Conservation (phyloP, 37 sponge, comb jelly and placozoan genomes). For the Mnemiopsis leidyi region DNA sequence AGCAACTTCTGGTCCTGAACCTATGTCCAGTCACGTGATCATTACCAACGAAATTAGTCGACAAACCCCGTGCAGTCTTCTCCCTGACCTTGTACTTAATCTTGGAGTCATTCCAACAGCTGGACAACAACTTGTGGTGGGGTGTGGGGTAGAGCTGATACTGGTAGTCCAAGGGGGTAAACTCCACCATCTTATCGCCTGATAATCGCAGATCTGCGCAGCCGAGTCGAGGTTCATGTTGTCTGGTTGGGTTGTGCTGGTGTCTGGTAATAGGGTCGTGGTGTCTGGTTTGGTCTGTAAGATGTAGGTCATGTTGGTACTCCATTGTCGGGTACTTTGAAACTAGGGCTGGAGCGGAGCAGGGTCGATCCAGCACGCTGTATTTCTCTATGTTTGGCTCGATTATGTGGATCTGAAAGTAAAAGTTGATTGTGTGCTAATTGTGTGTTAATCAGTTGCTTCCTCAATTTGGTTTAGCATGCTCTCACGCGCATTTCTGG, state of each 20-base stretch:
- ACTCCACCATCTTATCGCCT: neutral
- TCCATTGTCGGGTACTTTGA: neutral
- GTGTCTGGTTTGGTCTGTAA: neutral
- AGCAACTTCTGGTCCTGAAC: slow-evolving; percentile 9
- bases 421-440: neutral
- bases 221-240: neutral
- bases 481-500: no score
- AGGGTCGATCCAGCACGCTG: neutral
- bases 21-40: neutral
- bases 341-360: neutral
- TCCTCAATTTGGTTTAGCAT: neutral
- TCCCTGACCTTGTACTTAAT: neutral
- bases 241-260: neutral
- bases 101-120: neutral
- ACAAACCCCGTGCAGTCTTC: neutral
- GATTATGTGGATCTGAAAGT: slow-evolving; percentile 6
- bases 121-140: neutral
- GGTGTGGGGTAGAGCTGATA: neutral
- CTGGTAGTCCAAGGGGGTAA: neutral
- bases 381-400: neutral
- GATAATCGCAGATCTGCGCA: neutral
- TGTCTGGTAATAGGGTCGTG: neutral
- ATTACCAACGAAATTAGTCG: neutral
- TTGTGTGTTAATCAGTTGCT: neutral
- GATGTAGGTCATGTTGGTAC: neutral